Conservation (phyloP, 2,113 vertebrate species). For the Glaucidium brasilianum region DNA sequence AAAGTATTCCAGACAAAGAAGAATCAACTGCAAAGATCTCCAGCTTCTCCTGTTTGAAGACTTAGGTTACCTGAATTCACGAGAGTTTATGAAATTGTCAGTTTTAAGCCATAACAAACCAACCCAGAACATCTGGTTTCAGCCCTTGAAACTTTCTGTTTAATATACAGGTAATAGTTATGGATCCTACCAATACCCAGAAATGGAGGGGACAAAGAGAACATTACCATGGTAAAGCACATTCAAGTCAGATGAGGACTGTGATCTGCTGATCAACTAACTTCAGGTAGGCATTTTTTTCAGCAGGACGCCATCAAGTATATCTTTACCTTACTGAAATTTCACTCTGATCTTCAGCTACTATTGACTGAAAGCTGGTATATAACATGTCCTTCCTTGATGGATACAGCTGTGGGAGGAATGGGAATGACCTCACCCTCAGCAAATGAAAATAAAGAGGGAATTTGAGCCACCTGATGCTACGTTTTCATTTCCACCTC, state of each 20-base stretch:
- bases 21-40: background rate
- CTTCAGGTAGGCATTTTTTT: background rate
- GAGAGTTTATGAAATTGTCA: background rate
- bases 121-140: background rate
- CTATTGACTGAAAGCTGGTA: background rate
- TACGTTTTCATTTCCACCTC: background rate
- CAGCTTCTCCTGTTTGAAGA: background rate
- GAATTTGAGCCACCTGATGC: background rate
- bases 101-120: background rate
- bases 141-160: background rate
- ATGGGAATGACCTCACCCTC: background rate
- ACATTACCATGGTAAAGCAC: background rate
- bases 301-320: background rate
- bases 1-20: background rate
- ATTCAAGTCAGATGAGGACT: background rate
- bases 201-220: background rate
- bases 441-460: background rate
- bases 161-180: background rate
- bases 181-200: background rate
- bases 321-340: background rate
- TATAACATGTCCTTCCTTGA: background rate
- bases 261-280: background rate
- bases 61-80: background rate
- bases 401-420: background rate
- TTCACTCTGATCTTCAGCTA: background rate